Base-by-base conservation (phyloP, 1,140 invertebrate genomes). In the Dreissena rostriformis region DNA sequence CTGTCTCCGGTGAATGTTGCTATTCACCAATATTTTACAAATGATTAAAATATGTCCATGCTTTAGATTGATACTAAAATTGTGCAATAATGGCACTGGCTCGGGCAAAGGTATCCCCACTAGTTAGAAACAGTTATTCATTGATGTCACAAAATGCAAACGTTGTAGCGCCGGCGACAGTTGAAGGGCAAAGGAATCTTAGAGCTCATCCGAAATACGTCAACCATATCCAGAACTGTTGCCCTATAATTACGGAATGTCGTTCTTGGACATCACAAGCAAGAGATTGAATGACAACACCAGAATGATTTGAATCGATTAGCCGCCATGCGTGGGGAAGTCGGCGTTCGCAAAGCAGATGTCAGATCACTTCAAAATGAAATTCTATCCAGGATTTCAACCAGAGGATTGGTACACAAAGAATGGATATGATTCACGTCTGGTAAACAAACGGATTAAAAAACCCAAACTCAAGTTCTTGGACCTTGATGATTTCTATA, bases 281-380 rank as follows among this genome's bases (percentile, higher is more conserved):
- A 28, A 65, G 24, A 84, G 91, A 65, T 76, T 91, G 17, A 86
- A 91, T 79, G 91, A 91, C 55, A 92, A 92, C 66, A 86, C 78
- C 17, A 90, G 89, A 79, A 84, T 92, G 0, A 86, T 92, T 29
- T 22, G 90, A 14, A 85, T 92, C 28, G 91, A 92, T 68, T 91
- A 91, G 55, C 90, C 89, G 80, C 71, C 91, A 0, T 90, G 84
- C 14, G 82, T 88, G 0, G 89, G 89, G 1, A 91, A 92, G 79
- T 83, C 87, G 0, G 86, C 83, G 63, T 88, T 92, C 72, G 91
- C 81, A 12, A 86, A 91, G 68, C 85, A 90, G 71, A 24, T 92
- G 49, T 90, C 91, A 5, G 82, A 90, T 39, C 86, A 90, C 51
- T 92, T 92, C 70, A 87, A 90, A 66, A 82, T 92, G 78, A 61